Percentiles rank a stretch among this genome's conserved stretches.
phyloP scores from a whole-genome alignment of 2,797 vertebrate species.

The Amazona ochrocephala region DNA sequence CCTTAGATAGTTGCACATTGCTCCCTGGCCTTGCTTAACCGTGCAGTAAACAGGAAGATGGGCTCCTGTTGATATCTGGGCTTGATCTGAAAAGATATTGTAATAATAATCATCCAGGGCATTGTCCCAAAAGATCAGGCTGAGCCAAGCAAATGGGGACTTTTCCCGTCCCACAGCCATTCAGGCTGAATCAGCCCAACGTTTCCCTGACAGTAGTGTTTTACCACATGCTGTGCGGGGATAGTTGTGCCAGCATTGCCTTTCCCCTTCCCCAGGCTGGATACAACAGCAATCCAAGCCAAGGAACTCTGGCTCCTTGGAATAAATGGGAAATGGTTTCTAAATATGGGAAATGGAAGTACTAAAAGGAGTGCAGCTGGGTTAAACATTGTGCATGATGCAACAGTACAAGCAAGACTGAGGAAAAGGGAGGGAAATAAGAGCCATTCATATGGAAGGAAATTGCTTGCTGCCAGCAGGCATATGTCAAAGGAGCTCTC shows the following conservation, averaged over 20 bases:
- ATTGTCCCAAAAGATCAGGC: background rate
- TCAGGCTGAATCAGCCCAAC: background rate
- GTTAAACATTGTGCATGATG: background rate
- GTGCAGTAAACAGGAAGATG: background rate
- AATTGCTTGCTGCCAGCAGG: background rate
- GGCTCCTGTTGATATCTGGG: background rate
- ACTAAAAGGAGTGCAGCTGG: background rate
- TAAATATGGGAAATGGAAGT: background rate
- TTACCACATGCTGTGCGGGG: rapidly evolving
- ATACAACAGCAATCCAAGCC: background rate
- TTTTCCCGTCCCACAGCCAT: background rate
- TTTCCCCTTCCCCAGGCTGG: background rate
- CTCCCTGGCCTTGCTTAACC: background rate
- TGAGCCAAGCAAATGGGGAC: background rate
- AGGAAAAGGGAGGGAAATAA: background rate
- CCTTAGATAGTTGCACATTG: background rate
- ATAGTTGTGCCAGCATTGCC: background rate
- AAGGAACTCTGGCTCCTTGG: background rate
- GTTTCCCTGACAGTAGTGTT: background rate
- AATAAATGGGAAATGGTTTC: background rate
- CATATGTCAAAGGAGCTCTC: background rate
- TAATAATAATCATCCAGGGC: background rate
- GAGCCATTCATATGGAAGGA: background rate
- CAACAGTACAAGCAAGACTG: background rate
- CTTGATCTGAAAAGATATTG: slow-evolving; percentile 27